Base-by-base conservation (phyloP, 2,797 vertebrate species). In the Discoglossus pictus region DNA sequence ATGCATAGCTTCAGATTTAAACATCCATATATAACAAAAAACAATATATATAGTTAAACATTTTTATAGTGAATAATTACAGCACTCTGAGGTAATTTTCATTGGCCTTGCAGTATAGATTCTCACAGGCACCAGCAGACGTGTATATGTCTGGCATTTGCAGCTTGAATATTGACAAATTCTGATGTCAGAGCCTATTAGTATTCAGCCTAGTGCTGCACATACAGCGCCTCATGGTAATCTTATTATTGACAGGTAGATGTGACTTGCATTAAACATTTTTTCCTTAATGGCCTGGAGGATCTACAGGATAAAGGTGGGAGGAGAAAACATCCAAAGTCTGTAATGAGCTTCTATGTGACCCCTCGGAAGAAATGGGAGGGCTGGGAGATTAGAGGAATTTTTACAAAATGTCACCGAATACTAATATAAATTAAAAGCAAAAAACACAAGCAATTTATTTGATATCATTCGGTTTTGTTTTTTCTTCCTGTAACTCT, bases 131-230 rank as follows among this genome's bases (percentile, higher is more conserved):
- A 31, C 27, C 8, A 8, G 27, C 27, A 31, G 27, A 8, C 27
- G 4, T 31, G 44, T 35, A 7, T 12, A 31, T 54, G 51, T 16
- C 18, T 34, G 15, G 27, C 36, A 24, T 18, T 54, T 31, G 12
- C 18, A 25, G 46, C 8, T 23, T 23, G 46, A 4, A 11, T 48
- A 21, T 21, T 48, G 11, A 18, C 4, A 21, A 25, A 48, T 36
- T 25, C 27, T 8, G 18, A 24, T 50, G 47, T 38, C 31, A 23
- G 4, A 9, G 11, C 1, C 6, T 17, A 61, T 61, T 35, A 38
- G 58, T 50, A 61, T 61, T 48, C 59, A 36, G 34, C 24, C 59
- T 61, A 17, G 31, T 50, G 36, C 48, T 24, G 13, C 44, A 61
- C 27, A 39, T 50, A 50, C 18, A 50, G 48, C 24, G 31, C 27